Percentiles rank a stretch among this genome's conserved stretches.
Evolutionary conservation across 2,113 vertebrate species (phyloP).

Genomic region (Pygoscelis antarcticus): DNA sequence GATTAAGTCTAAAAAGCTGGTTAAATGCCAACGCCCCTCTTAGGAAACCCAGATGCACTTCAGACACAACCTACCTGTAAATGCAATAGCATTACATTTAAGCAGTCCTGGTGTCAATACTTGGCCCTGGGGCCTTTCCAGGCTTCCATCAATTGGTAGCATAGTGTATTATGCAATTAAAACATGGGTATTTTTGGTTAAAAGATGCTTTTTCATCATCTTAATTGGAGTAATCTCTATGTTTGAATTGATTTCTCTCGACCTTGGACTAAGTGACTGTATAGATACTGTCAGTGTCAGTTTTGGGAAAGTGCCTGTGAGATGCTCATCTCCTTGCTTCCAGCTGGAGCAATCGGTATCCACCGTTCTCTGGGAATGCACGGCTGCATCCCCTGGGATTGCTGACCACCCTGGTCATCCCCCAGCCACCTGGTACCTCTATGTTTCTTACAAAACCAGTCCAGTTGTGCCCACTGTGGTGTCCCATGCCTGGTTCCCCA

Average conservation of each 20-base stretch:
- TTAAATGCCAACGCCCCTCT: background rate
- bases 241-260: background rate
- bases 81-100: background rate
- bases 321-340: background rate
- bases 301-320: background rate
- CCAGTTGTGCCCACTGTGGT: background rate
- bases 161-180: background rate
- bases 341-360: background rate
- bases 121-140: background rate
- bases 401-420: background rate
- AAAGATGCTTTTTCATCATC: background rate
- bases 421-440: background rate
- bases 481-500: background rate
- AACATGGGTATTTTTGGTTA: background rate
- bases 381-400: background rate
- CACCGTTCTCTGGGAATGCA: background rate
- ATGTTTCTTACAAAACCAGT: background rate
- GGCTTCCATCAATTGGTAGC: background rate
- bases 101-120: background rate
- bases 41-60: background rate
- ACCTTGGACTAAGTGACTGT: background rate
- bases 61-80: background rate
- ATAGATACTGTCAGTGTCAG: background rate
- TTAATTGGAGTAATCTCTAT: background rate
- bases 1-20: background rate